These are phyloP conservation scores for Mechanitis messenoides DNA, from an alignment of 2,888 invertebrate genomes.

Conservation along the genomic window DNA sequence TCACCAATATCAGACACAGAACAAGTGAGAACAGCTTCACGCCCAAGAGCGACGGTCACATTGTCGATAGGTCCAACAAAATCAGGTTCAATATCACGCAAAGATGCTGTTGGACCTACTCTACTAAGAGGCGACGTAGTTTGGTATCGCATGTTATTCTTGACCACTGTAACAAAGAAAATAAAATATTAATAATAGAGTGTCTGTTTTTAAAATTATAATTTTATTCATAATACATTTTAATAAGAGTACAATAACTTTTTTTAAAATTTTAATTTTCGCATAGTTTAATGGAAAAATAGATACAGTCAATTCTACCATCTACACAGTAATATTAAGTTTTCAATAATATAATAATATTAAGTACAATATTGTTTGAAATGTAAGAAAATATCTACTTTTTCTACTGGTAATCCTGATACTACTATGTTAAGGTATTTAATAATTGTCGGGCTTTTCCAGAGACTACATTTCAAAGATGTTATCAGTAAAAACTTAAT, in stretches of 20 bases:
- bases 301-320: no score
- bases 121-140: conserved; percentile 58
- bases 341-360: no score
- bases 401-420: conserved; percentile 21
- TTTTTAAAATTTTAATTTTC: no score
- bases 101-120: conserved; percentile 59
- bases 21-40: conserved; percentile 84
- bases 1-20: conserved; percentile 83
- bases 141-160: conserved; percentile 60
- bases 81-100: conserved; percentile 77
- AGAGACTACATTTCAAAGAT: conserved; percentile 34
- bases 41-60: conserved; percentile 83
- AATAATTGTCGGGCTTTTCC: conserved; percentile 33
- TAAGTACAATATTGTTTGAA: no score
- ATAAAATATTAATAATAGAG: background rate
- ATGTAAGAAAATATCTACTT: no score
- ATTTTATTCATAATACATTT: no score
- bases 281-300: no score
- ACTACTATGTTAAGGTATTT: conserved; percentile 29
- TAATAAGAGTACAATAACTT: no score
- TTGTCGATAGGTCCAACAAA: conserved; percentile 83
- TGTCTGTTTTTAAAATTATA: no score
- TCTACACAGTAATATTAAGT: no score
- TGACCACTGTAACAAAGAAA: conserved; percentile 53
- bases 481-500: conserved; percentile 38